Evolutionary conservation across 2,797 vertebrate genomes (phyloP), one percentile per base, ranked within the genome.

Genomic region (Coccyzus lansbergi): DNA sequence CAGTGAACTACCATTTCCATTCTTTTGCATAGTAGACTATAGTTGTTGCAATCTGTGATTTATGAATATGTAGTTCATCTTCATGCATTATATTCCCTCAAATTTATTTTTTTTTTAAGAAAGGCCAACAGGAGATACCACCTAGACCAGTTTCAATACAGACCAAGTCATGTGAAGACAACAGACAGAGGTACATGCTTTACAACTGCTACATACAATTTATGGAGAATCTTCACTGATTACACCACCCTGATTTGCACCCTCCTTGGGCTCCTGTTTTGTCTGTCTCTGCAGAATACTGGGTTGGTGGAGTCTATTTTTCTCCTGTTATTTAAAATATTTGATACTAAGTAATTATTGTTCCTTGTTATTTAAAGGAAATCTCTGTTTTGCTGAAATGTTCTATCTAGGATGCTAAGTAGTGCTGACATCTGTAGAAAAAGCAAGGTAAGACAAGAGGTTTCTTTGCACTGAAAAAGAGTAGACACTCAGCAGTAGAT

Each of bases 111-210:
- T 70, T 13, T 55, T 94, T 82, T 90, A 92, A 99, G 99, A 98
- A 96, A 94, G 97, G 98, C 36, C 98, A 99, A 84, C 98, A 97
- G 93, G 98, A 98, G 94, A 92, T 97, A 44, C 96, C 98, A 12
- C 98, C 98, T 77, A 98, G 96, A 88, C 98, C 98, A 25, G 49
- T 98, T 76, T 97, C 98, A 59, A 90, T 97, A 46, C 93, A 98
- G 58, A 71, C 97, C 89, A 97, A 98, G 64, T 94, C 95, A 15
- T 48, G 95, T 80, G 88, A 93, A 75, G 98, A 98, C 48, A 92
- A 98, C 83, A 96, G 96, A 34, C 93, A 96, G 60, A 98, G 98
- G 99, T 98, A 98, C 95, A 67, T 90, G 25, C 83, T 84, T 96
- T 92, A 48, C 48, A 78, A 19, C 28, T 53, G 19, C 72, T 82